Evolutionary conservation across 2,888 invertebrate species (phyloP).

Genomic region (Melinaea menophilus): DNA sequence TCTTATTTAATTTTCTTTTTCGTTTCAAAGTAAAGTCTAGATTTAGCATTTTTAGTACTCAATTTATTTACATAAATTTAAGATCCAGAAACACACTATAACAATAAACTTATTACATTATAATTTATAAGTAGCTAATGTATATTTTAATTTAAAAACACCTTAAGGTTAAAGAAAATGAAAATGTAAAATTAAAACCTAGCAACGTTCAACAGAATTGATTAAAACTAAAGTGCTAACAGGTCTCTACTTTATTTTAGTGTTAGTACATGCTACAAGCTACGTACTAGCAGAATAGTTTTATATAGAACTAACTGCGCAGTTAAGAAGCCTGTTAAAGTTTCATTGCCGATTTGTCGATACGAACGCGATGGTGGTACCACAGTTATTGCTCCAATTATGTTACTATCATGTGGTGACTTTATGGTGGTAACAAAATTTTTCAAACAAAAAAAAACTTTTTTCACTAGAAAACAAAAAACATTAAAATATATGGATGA

Average conservation of each 20-base stretch:
- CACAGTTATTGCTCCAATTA: constrained; percentile 21
- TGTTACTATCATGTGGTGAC: constrained; percentile 18
- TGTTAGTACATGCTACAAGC: background rate
- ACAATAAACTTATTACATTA: too few relatives aligned
- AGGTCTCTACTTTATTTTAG: constrained; percentile 6
- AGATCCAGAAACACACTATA: too few relatives aligned
- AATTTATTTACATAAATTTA: too few relatives aligned
- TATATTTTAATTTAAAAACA: too few relatives aligned
- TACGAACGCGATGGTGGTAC: constrained; percentile 6
- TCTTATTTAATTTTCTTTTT: too few relatives aligned
- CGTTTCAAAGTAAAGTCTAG: too few relatives aligned
- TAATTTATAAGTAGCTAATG: too few relatives aligned
- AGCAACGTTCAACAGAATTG: background rate
- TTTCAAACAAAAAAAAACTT: background rate
- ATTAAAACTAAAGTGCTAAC: constrained; percentile 3
- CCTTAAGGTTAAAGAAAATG: too few relatives aligned
- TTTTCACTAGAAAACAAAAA: too few relatives aligned
- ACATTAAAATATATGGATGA: too few relatives aligned
- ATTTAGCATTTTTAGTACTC: too few relatives aligned
- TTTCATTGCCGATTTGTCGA: constrained; percentile 29
- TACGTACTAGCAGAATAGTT: constrained; percentile 30
- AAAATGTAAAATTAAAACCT: too few relatives aligned
- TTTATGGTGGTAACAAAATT: constrained; percentile 12
- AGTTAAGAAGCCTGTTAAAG: constrained; percentile 36
- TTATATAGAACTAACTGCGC: constrained; percentile 38